A percentile compares a stretch with the other conserved stretches of the same genome.
phyloP scores from a whole-genome alignment of 2,888 invertebrate species.

The Gisinianus flammeolus region DNA sequence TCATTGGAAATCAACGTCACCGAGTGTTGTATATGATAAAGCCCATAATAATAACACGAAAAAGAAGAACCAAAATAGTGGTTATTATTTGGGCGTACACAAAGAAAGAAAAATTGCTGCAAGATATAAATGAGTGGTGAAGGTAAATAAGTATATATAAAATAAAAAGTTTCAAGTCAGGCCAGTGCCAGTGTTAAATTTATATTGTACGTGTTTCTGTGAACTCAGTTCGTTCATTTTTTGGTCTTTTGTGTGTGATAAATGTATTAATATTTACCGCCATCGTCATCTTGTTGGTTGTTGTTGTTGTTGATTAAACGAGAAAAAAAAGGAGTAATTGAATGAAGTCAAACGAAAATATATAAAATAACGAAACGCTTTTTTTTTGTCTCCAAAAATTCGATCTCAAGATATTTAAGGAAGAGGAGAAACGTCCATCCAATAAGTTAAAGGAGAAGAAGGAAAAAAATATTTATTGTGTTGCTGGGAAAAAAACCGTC shows the following conservation, averaged over 20 bases:
- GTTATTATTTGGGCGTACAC: constrained; percentile 4
- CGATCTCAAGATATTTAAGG: constrained; percentile 22
- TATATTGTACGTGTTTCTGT: constrained; percentile 22
- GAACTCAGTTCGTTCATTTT: background rate
- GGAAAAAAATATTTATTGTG: constrained; percentile 3
- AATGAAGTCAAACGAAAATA: background rate
- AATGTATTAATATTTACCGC: constrained; percentile 28
- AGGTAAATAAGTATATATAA: constrained; percentile 10
- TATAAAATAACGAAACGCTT: background rate
- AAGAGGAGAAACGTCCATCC: constrained; percentile 2
- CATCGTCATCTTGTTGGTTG: constrained; percentile 5
- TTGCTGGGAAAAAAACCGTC: constrained; percentile 13
- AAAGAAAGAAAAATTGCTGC: constrained; percentile 15
- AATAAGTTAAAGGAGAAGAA: background rate
- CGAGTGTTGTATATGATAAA: background rate
- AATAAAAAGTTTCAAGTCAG: background rate
- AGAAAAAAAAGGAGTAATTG: background rate
- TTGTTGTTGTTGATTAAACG: constrained; percentile 16
- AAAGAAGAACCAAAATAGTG: constrained; percentile 2
- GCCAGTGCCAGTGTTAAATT: constrained; percentile 26
- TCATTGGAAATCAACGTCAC: background rate
- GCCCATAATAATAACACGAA: background rate
- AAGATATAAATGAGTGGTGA: constrained; percentile 22
- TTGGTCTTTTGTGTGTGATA: constrained; percentile 20
- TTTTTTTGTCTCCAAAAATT: background rate